Evolutionary conservation across 2,113 vertebrate genomes (phyloP).

Genomic region (Pipra filicauda): DNA sequence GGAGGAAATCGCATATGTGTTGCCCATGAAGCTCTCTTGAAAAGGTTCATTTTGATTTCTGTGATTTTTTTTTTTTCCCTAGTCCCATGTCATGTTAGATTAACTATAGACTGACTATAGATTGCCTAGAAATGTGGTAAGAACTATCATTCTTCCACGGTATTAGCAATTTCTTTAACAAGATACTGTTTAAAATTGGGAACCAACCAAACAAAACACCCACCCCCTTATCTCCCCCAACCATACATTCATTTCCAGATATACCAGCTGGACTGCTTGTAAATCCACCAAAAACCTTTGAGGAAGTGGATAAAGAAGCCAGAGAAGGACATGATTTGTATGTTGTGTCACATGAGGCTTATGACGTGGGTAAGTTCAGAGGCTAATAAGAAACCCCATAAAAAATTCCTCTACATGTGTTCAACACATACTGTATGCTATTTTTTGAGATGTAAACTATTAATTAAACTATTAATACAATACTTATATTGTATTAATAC

Average conservation of each 20-base stretch:
- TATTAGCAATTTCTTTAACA: background rate
- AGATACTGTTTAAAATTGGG: background rate
- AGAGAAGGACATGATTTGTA: conserved; percentile 76
- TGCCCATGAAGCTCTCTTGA: background rate
- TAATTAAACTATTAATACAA: background rate
- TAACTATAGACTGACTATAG: background rate
- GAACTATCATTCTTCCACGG: background rate
- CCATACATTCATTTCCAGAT: conserved; percentile 36
- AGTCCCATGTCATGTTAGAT: background rate
- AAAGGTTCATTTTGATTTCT: background rate
- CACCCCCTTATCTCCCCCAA: background rate
- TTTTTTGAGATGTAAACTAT: background rate
- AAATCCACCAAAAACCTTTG: conserved; percentile 79
- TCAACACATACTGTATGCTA: background rate
- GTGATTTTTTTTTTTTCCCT: background rate
- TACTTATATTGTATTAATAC: background rate
- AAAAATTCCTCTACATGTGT: background rate
- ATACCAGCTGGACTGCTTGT: conserved; percentile 68
- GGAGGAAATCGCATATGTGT: background rate
- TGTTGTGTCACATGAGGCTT: conserved; percentile 78
- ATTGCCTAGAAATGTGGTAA: background rate
- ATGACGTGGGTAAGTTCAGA: conserved; percentile 68
- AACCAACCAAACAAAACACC: background rate
- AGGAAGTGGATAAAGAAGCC: conserved; percentile 77
- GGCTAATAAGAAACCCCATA: background rate